Base-by-base conservation (phyloP, 2,113 vertebrate genomes). In the Montifringilla adamsi region DNA sequence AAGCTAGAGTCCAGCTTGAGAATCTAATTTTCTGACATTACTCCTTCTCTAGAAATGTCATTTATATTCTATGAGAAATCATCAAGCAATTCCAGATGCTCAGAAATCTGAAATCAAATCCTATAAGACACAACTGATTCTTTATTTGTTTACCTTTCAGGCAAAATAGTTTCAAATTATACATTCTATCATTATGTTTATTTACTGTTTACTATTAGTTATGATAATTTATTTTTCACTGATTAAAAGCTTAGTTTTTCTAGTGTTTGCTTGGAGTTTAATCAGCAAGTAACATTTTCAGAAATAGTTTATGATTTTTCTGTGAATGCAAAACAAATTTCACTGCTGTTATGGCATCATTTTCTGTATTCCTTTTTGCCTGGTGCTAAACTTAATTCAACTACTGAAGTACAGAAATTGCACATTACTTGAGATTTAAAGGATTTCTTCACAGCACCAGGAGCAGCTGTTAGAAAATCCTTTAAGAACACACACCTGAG, bases 101-200 rank as follows among this genome's bases (percentile, higher is more conserved):
- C 77, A 47, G 46, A 91, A 87, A 80, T 56, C 60, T 87, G 52
- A 84, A 43, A 75, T 56, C 6, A 89, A 93, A 82, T 78, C 52
- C 35, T 64, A 0, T 31, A 70, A 46, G 24, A 78, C 44, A 52
- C 0, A 14, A 75, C 18, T 59, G 15, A 47, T 53, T 80, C 39
- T 84, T 74, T 87, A 74, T 92, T 80, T 94, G 69, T 92, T 95
- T 95, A 94, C 50, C 47, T 94, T 89, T 59, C 13, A 52, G 75
- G 53, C 52, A 84, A 82, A 94, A 84, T 50, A 30, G 6, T 35
- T 94, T 89, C 50, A 91, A 81, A 94, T 64, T 64, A 82, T 28
- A 20, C 30, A 64, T 84, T 82, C 82, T 87, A 84, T 94, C 33
- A n/a, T 81, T 78, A 67, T 46, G 17, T 83, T 83, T 88, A 72